Evolutionary conservation across 2,888 invertebrate genomes (phyloP).

Genomic region (Smittia sp.): DNA sequence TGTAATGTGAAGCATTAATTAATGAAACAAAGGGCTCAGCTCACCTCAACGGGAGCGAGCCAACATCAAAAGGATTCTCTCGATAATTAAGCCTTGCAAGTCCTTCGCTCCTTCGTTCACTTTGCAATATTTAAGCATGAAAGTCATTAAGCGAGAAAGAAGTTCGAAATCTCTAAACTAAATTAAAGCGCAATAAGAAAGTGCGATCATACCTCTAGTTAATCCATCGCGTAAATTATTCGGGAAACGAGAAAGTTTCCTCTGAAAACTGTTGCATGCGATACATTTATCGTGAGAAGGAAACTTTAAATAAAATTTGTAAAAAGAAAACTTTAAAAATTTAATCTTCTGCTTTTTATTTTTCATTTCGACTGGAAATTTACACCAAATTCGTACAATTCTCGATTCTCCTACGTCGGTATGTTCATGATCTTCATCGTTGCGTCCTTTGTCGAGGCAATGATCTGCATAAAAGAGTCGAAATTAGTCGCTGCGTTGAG

Average conservation of each 20-base stretch:
- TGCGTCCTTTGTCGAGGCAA: constrained; percentile 67
- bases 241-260: not conserved
- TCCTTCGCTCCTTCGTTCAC: not conserved
- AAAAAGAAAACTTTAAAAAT: not conserved
- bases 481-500: not conserved
- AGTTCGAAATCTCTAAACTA: constrained; percentile 8
- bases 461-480: constrained; percentile 55
- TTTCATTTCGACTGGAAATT: not conserved
- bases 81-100: too few relatives aligned
- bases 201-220: not conserved
- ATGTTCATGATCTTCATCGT: constrained; percentile 65
- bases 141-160: not conserved
- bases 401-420: constrained; percentile 52
- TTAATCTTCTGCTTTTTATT: not conserved
- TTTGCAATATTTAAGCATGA: not conserved
- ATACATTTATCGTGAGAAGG: not conserved
- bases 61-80: too few relatives aligned
- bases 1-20: too few relatives aligned
- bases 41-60: too few relatives aligned
- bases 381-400: not conserved
- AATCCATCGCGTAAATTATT: not conserved
- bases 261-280: not conserved
- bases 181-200: not conserved
- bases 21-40: too few relatives aligned
- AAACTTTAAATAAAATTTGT: not conserved